These are phyloP conservation scores for Drosophila fungiperda DNA, from an alignment of 2,888 invertebrate genomes.

Conservation along the genomic window DNA sequence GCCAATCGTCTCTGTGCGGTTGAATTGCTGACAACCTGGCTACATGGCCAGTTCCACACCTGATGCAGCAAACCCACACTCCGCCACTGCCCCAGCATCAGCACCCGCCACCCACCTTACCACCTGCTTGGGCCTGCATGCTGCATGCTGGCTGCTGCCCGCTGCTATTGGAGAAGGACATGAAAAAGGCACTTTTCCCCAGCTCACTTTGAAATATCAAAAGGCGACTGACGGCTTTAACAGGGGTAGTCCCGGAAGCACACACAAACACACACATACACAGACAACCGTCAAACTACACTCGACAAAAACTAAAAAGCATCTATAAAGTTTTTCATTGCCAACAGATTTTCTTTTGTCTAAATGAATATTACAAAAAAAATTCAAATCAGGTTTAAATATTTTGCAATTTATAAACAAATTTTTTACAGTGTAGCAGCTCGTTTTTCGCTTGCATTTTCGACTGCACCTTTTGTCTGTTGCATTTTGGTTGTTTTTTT, in stretches of 20 bases:
- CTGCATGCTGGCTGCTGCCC: not conserved
- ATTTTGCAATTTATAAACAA: not conserved
- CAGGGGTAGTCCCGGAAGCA: slow-evolving; percentile 27
- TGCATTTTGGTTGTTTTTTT: slow-evolving; percentile 40
- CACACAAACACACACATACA: too few species aligned
- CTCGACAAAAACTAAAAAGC: not conserved
- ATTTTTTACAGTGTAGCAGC: slow-evolving; percentile 35
- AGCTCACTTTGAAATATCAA: slow-evolving; percentile 23
- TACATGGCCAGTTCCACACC: slow-evolving; percentile 49
- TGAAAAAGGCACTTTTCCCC: slow-evolving; percentile 20
- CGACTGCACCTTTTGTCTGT: slow-evolving; percentile 47
- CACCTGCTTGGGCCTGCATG: slow-evolving; percentile 12
- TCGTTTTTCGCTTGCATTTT: slow-evolving; percentile 33
- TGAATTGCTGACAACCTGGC: slow-evolving; percentile 68
- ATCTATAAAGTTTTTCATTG: not conserved
- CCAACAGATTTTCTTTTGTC: too few species aligned
- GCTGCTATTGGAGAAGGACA: slow-evolving; percentile 31
- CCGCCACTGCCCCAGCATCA: not conserved
- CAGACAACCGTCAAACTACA: not conserved
- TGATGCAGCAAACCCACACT: slow-evolving; percentile 25
- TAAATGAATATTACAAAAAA: not conserved
- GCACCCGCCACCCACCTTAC: not conserved
- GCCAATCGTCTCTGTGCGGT: slow-evolving; percentile 75
- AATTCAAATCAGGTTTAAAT: too few species aligned
- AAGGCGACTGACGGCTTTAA: slow-evolving; percentile 33